Evolutionary conservation across 2,888 invertebrate species (phyloP).

Genomic region (Idaea biselata): DNA sequence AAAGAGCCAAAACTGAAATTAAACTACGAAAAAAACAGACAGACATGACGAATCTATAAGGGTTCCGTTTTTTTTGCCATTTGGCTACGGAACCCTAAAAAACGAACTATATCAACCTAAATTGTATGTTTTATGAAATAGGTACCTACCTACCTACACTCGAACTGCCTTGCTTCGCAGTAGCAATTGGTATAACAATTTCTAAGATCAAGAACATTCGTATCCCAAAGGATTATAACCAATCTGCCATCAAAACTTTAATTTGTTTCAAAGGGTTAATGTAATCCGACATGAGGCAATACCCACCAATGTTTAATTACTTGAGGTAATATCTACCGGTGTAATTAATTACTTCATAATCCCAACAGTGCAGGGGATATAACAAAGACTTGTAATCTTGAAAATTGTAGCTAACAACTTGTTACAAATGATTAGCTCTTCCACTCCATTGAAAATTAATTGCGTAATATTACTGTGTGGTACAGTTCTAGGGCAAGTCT

Average conservation of each 20-base stretch:
- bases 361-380: slow-evolving; percentile 21
- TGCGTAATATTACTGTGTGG: no score
- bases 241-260: slow-evolving; percentile 32
- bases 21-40: no score
- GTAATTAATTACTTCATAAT: slow-evolving; percentile 28
- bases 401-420: slow-evolving; percentile 10
- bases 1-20: no score
- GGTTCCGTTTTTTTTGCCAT: no score
- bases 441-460: no score
- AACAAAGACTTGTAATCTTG: slow-evolving; percentile 7
- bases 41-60: no score
- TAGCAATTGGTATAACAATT: slow-evolving; percentile 3
- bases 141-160: background rate
- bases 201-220: slow-evolving; percentile 10
- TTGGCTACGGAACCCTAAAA: no score
- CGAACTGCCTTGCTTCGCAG: background rate
- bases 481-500: no score
- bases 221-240: slow-evolving; percentile 24
- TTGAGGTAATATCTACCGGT: slow-evolving; percentile 7
- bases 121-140: background rate
- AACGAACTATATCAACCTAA: no score
- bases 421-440: background rate
- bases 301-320: slow-evolving; percentile 3
- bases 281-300: slow-evolving; percentile 17
- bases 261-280: slow-evolving; percentile 22